phyloP scores from a whole-genome alignment of 2,113 vertebrate genomes.

The Pleuronectes platessa region DNA sequence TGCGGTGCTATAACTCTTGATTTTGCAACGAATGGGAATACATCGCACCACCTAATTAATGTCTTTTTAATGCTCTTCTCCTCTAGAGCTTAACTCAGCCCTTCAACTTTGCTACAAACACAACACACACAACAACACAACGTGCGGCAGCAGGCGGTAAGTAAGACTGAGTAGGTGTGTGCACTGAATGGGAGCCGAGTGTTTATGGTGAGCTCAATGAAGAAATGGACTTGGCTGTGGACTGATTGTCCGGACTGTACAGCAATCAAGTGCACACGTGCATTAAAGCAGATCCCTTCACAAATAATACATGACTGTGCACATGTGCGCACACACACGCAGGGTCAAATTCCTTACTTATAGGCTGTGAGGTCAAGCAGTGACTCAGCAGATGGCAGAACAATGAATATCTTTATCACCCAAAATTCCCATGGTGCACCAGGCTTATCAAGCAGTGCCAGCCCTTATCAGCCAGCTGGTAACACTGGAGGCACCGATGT shows the following conservation, averaged over 20 bases:
- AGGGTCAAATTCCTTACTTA: slow-evolving; percentile 49
- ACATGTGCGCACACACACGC: slow-evolving; percentile 1
- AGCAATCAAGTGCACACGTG: slow-evolving; percentile 23
- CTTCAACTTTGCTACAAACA: slow-evolving; percentile 74
- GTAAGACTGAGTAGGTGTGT: slow-evolving; percentile 68
- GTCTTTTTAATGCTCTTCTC: slow-evolving; percentile 82
- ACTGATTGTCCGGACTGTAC: slow-evolving; percentile 8
- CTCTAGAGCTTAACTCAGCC: slow-evolving; percentile 77
- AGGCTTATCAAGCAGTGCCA: slow-evolving; percentile 60
- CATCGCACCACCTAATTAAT: slow-evolving; percentile 77
- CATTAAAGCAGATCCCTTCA: slow-evolving; percentile 12
- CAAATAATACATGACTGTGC: slow-evolving; percentile 46
- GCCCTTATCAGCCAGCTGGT: slow-evolving; percentile 72
- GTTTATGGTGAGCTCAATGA: slow-evolving; percentile 43
- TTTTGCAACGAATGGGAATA: slow-evolving; percentile 75
- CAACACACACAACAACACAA: slow-evolving; percentile 68
- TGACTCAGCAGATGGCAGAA: slow-evolving; percentile 75
- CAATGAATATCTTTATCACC: slow-evolving; percentile 70
- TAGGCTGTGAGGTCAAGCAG: slow-evolving; percentile 49
- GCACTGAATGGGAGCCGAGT: slow-evolving; percentile 49
- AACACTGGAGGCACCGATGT: slow-evolving; percentile 40
- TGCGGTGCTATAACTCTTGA: slow-evolving; percentile 74
- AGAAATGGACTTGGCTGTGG: slow-evolving; percentile 18
- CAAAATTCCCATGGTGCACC: slow-evolving; percentile 57
- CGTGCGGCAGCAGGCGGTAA: slow-evolving; percentile 69